Percentiles rank a stretch among this genome's conserved stretches.
Evolutionary conservation across 2,113 vertebrate genomes (phyloP).

Genomic region (Phrynosoma blainvillii): DNA sequence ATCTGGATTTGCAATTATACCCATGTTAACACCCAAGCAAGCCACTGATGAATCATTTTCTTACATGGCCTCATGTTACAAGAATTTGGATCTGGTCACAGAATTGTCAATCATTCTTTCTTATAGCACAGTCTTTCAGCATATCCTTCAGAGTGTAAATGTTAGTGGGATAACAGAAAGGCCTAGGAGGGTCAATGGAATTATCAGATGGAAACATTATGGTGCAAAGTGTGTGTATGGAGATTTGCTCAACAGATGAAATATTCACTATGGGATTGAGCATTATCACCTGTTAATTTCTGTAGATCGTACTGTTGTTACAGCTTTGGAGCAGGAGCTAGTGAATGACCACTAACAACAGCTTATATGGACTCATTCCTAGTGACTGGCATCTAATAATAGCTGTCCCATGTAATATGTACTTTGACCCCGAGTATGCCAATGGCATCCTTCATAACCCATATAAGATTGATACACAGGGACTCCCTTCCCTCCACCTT

Average conservation of each 20-base stretch:
- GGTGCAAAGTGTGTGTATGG: no score
- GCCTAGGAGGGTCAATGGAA: no score
- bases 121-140: accelerated
- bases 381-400: background rate
- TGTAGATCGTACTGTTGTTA: background rate
- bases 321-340: background rate
- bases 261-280: background rate
- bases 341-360: background rate
- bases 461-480: background rate
- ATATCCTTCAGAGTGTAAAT: background rate
- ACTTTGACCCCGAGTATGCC: background rate
- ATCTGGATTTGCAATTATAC: constrained; percentile 20
- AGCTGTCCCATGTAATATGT: background rate
- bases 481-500: background rate
- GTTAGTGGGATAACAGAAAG: no score
- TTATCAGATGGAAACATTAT: background rate
- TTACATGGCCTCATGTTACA: background rate
- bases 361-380: background rate
- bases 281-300: background rate
- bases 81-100: background rate
- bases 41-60: accelerated
- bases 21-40: background rate
- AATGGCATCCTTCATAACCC: background rate
- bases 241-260: background rate
- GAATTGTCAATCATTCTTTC: background rate